Percentiles rank a stretch among this genome's conserved stretches.
phyloP scores from a whole-genome alignment of 2,888 invertebrate species.

The Eupithecia insigniata region DNA sequence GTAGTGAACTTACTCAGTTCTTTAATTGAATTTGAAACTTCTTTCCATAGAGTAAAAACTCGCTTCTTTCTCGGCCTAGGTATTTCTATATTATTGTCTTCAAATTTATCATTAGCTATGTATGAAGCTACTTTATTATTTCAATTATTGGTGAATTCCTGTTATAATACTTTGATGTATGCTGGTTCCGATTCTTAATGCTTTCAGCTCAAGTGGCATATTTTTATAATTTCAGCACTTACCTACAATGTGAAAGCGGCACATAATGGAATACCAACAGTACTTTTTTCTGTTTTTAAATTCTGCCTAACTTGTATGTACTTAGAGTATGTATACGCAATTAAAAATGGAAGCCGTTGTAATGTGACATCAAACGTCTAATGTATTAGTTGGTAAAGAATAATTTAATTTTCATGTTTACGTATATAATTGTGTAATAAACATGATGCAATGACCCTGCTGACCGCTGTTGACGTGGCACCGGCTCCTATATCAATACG shows the following conservation, averaged over 20 bases:
- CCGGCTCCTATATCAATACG: conserved; percentile 40
- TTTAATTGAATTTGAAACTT: not conserved
- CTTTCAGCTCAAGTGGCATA: not conserved
- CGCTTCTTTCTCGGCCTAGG: too few relatives aligned
- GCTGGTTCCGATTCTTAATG: not conserved
- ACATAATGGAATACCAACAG: not conserved
- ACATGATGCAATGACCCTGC: not conserved
- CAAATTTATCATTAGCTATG: too few relatives aligned
- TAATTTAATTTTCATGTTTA: not conserved
- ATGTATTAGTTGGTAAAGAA: not conserved
- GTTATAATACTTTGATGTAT: not conserved
- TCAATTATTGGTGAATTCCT: not conserved
- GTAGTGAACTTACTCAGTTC: not conserved
- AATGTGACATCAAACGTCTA: not conserved
- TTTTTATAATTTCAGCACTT: not conserved
- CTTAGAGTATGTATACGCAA: not conserved
- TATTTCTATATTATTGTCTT: too few relatives aligned
- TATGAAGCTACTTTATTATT: too few relatives aligned
- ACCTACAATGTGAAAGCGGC: not conserved
- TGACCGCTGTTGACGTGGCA: conserved; percentile 18
- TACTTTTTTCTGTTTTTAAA: not conserved
- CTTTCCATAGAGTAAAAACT: too few relatives aligned
- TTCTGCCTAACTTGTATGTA: not conserved
- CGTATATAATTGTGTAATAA: not conserved
- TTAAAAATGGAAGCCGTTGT: not conserved